A percentile compares a stretch with the other conserved stretches of the same genome.
phyloP scores from a whole-genome alignment of 2,113 vertebrate species.

The Barbus barbus region DNA sequence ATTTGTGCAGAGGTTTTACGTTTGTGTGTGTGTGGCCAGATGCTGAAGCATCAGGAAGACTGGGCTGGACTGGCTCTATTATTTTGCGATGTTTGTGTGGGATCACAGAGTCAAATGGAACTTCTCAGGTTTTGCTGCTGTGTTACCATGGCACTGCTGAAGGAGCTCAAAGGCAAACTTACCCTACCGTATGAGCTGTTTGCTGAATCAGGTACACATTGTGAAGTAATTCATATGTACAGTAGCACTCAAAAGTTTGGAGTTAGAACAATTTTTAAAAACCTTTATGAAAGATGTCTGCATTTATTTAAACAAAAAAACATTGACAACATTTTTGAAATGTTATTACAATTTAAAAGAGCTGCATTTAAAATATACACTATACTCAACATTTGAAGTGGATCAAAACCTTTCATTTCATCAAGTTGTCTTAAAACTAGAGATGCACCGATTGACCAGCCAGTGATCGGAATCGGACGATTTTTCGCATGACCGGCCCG shows the following conservation, averaged over 20 bases:
- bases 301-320: too few relatives aligned
- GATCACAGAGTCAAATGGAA: conserved; percentile 72
- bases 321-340: too few relatives aligned
- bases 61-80: conserved; percentile 83
- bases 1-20: too few relatives aligned
- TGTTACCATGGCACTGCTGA: conserved; percentile 77
- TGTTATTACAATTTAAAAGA: too few relatives aligned
- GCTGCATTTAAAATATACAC: too few relatives aligned
- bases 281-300: too few relatives aligned
- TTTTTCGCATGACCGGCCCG: too few relatives aligned
- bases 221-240: neutral
- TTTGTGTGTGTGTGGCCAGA: conserved; percentile 65
- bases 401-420: too few relatives aligned
- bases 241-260: neutral
- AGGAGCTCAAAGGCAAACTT: conserved; percentile 74
- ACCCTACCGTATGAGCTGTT: conserved; percentile 85
- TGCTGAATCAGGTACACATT: conserved; percentile 75
- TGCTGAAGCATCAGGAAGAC: conserved; percentile 82
- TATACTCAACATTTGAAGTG: too few relatives aligned
- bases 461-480: too few relatives aligned
- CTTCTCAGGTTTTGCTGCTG: conserved; percentile 79
- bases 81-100: conserved; percentile 74
- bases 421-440: too few relatives aligned
- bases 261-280: neutral
- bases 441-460: too few relatives aligned